A percentile compares a stretch with the other conserved stretches of the same genome.
Conservation (phyloP, 2,888 invertebrate genomes). For the Eupsilia transversa region DNA sequence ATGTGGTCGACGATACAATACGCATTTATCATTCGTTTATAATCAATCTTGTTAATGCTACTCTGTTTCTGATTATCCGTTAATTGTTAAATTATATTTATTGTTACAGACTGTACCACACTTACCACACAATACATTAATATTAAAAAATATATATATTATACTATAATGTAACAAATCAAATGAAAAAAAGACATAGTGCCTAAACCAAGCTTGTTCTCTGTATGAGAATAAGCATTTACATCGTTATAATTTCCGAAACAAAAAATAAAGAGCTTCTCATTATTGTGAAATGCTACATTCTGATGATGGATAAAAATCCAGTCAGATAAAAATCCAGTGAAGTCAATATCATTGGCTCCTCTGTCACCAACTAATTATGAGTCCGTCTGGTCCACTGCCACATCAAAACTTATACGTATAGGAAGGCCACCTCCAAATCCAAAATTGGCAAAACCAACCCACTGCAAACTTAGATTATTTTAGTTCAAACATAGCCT, state of each 20-base stretch:
- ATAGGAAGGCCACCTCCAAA: neutral
- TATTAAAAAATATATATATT: too few relatives aligned
- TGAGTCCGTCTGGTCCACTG: neutral
- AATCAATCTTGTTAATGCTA: neutral
- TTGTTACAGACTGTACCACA: too few relatives aligned
- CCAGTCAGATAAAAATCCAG: neutral
- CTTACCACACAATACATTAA: too few relatives aligned
- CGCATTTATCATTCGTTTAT: neutral
- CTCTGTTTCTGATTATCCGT: too few relatives aligned
- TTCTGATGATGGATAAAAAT: neutral
- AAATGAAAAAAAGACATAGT: neutral
- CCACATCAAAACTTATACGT: neutral
- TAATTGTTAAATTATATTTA: too few relatives aligned
- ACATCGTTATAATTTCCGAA: neutral
- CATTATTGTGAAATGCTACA: neutral
- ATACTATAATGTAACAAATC: neutral
- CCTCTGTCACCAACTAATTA: neutral
- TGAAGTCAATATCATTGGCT: neutral
- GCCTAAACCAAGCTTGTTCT: neutral
- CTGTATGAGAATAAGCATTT: neutral
- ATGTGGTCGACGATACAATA: neutral
- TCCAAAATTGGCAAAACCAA: neutral
- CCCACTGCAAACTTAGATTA: constrained; percentile 1
- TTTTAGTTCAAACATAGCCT: constrained; percentile 3
- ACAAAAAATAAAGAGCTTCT: neutral